Conservation (phyloP, 2,113 vertebrate genomes). For the Otus sunia region DNA sequence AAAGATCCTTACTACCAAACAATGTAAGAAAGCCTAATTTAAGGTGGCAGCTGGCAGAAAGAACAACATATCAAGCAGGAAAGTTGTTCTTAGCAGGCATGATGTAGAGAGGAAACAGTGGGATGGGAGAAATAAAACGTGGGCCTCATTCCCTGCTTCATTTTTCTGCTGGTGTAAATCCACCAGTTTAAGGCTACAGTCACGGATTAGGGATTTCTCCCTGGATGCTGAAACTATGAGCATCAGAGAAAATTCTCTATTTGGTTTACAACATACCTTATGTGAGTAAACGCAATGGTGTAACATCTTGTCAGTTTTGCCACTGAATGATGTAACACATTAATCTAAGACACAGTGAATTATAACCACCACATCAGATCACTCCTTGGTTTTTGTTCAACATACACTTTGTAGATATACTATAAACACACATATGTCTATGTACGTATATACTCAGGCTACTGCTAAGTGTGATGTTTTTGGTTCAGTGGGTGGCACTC, state of each 20-base stretch:
- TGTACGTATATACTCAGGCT: background rate
- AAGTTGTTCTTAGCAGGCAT: conserved; percentile 3
- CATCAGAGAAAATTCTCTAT: background rate
- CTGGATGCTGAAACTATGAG: background rate
- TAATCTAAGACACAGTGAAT: background rate
- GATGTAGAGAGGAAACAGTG: background rate
- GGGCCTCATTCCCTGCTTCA: background rate
- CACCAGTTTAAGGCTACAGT: background rate
- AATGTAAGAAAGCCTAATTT: conserved; percentile 16
- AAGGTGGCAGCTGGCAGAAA: conserved; percentile 20
- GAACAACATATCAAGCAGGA: background rate
- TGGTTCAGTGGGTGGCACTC: conserved; percentile 11
- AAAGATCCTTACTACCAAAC: background rate
- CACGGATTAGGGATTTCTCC: background rate
- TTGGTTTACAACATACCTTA: background rate
- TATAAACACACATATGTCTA: background rate
- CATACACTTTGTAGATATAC: background rate
- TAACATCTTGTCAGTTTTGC: conserved; percentile 11
- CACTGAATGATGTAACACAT: background rate
- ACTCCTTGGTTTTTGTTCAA: background rate
- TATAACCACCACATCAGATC: background rate
- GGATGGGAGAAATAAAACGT: background rate
- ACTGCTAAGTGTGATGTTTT: background rate
- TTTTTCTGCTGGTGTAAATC: background rate
- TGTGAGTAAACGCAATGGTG: background rate